Base-by-base conservation (phyloP, 2,797 vertebrate species). In the Sebastolobus altivelis region DNA sequence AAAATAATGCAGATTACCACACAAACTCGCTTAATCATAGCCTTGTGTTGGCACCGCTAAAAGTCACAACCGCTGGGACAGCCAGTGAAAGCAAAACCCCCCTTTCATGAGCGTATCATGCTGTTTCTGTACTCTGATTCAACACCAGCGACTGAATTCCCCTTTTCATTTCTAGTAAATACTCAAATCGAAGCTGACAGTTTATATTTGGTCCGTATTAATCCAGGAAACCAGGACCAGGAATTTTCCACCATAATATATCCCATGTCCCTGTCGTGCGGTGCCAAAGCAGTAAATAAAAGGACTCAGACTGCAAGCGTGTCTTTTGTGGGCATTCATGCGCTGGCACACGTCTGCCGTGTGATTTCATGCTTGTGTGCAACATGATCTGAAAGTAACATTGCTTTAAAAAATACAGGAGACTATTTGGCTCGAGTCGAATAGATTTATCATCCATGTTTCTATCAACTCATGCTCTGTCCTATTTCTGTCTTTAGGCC, bases 151-250 rank as follows among this genome's bases (percentile, higher is more conserved):
- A 72, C 72, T 56, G 29, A 79, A 84, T 76, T 71, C 76, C 79
- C 56, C 59, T 66, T 89, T 84, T 84, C 65, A 73, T 86, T 87
- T 77, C 77, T 66, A 82, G 40, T 63, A 43, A 65, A 80, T 49
- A 46, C 52, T 67, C n/a, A 90, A 93, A 91, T 91, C 43, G 60
- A 89, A 88, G 71, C 73, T 86, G 91, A 92, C 86, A 90, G 65
- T 80, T 91, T 81, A 75, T 85, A 87, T 82, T 88, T 79, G 81
- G 80, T 81, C 35, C 8, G 3, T 87, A 91, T 91, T 90, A 92
- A 89, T 86, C 80, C 88, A 89, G 83, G 83, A 90, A 92, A 93
- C 88, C 80, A 82, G 61, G 65, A 90, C 56, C 87, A 88, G 71
- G 61, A 72, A 71, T 84, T 87, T 92, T 91, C 89, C 82, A 81